These are phyloP conservation scores for Allobates femoralis DNA, from an alignment of 2,797 vertebrate genomes.

Conservation along the genomic window DNA sequence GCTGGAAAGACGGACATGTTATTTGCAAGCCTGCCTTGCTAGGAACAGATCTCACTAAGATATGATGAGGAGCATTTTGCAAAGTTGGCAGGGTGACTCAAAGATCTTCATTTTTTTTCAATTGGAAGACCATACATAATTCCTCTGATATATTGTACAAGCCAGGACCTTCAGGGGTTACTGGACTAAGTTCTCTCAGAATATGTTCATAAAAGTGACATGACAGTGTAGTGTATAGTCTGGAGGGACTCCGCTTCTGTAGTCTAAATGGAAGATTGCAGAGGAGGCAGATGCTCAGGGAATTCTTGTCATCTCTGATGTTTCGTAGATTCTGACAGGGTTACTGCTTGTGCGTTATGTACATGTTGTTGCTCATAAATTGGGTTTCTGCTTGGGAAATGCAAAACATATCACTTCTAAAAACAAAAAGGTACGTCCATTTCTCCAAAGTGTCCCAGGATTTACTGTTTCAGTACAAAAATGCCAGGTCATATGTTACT, in stretches of 20 bases:
- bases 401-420: not conserved
- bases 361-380: conserved; percentile 8
- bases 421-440: not conserved
- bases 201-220: conserved; percentile 28
- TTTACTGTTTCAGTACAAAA: too few species aligned
- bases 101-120: not conserved
- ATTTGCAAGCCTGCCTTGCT: not conserved
- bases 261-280: conserved; percentile 5
- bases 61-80: not conserved
- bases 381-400: conserved; percentile 14
- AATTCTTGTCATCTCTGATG: conserved; percentile 34
- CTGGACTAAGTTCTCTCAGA: not conserved
- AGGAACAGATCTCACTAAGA: not conserved
- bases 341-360: not conserved
- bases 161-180: not conserved
- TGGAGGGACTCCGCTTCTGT: not conserved
- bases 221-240: conserved; percentile 4
- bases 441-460: too few species aligned
- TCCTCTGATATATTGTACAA: not conserved
- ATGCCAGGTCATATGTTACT: too few species aligned
- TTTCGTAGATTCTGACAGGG: not conserved
- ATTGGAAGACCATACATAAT: not conserved
- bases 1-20: not conserved
- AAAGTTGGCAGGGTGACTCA: not conserved
- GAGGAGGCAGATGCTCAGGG: conserved; percentile 9